Evolutionary conservation across 1,140 invertebrate species (phyloP), one percentile per base, ranked within the genome.

Genomic region (Apis florea): DNA sequence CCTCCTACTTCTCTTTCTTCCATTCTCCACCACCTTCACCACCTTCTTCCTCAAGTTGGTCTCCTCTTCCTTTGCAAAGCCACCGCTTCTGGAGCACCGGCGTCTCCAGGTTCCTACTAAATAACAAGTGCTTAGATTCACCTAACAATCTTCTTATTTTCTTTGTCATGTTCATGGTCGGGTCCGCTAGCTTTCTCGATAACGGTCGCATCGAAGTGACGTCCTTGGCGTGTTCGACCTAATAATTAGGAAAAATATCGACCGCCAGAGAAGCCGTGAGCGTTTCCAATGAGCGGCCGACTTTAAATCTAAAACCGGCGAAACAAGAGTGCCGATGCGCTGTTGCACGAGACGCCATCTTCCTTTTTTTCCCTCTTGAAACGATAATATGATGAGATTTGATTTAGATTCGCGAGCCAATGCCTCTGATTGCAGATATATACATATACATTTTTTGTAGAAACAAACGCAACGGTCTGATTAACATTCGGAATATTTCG

Each of bases 51-150:
- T 58, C 78, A 40, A 75, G 71, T 81, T 51, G 59, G 64, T 59
- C 81, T 83, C 80, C 69, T 85, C 83, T 85, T 85, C 58, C 84
- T 72, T 69, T 53, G 15, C 31, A 68, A 59, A n/a, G 59, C 5
- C 53, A 59, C 53, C 53, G 72, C 83, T 85, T 89, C 77, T 78
- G 61, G 83, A 88, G 84, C 82, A 88, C 77, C 80, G 72, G 73
- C 76, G 84, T 76, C 80, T 70, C 40, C 13, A 76, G 80, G 87
- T 85, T 86, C 69, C 85, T 77, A 78, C 82, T 90, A 91, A 92
- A 92, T 90, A 90, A 91, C 87, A 83, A 84, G 85, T 86, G 85
- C 82, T 82, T 84, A 82, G 84, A 90, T 91, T 87, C 81, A 85
- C 73, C 79, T 64, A 70, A 3, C 72, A 66, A 59, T 69, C 54